phyloP scores from a whole-genome alignment of 2,888 invertebrate genomes.

The Orthosia incerta region DNA sequence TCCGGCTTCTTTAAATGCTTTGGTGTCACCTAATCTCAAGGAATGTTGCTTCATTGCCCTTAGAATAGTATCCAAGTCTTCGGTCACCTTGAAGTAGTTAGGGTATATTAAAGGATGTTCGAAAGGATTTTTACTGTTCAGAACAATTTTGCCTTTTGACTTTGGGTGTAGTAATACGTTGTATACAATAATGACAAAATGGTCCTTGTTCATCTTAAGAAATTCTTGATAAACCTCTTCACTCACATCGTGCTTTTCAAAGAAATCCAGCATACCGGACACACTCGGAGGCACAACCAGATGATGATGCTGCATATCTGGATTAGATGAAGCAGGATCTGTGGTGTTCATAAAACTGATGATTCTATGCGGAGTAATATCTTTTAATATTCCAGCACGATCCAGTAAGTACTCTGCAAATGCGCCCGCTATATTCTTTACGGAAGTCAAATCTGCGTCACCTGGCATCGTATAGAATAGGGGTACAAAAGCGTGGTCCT shows the following conservation, averaged over 20 bases:
- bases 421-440: conserved; percentile 74
- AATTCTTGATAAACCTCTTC: conserved; percentile 74
- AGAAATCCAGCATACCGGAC: conserved; percentile 73
- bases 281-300: conserved; percentile 75
- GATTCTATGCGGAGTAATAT: conserved; percentile 81
- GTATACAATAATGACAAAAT: conserved; percentile 84
- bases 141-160: conserved; percentile 92
- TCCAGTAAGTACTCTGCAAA: conserved; percentile 86
- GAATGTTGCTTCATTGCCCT: conserved; percentile 72
- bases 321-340: conserved; percentile 73
- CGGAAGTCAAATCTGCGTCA: conserved; percentile 69
- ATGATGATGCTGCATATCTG: conserved; percentile 80
- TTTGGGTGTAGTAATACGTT: conserved; percentile 92
- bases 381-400: conserved; percentile 86
- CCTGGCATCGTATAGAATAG: conserved; percentile 77
- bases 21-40: conserved; percentile 73
- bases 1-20: conserved; percentile 73
- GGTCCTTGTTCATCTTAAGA: conserved; percentile 72
- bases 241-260: conserved; percentile 70
- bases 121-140: conserved; percentile 92
- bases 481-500: conserved; percentile 88
- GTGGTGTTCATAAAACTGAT: conserved; percentile 79
- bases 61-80: conserved; percentile 86
- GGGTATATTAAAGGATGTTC: conserved; percentile 92
- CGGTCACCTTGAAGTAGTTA: conserved; percentile 91